Percentiles rank a stretch among this genome's conserved stretches.
phyloP scores from a whole-genome alignment of 1,140 invertebrate species.

The Arion vulgaris region DNA sequence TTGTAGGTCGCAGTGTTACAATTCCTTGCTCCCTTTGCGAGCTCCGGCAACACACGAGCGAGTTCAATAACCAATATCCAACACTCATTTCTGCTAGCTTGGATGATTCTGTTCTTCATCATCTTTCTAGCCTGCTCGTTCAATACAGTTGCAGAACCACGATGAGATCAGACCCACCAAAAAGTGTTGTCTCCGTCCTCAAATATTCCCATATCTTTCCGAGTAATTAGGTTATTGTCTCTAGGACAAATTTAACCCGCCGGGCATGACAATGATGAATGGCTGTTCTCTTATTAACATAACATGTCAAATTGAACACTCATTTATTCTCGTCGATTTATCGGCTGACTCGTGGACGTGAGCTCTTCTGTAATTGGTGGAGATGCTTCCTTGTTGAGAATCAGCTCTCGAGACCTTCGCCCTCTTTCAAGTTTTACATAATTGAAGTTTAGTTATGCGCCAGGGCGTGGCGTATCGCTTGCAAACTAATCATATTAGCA shows the following conservation, averaged over 20 bases:
- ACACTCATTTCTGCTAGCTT: too few species aligned
- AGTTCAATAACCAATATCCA: too few species aligned
- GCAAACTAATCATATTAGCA: slow-evolving; percentile 19
- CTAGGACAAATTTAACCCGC: slow-evolving; percentile 14
- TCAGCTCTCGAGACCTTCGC: background rate
- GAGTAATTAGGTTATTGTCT: slow-evolving; percentile 34
- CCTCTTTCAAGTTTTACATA: slow-evolving; percentile 13
- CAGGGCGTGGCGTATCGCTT: slow-evolving; percentile 1
- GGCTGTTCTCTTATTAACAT: slow-evolving; percentile 30
- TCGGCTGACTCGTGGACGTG: slow-evolving; percentile 11
- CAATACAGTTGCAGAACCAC: background rate
- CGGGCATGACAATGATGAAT: slow-evolving; percentile 27
- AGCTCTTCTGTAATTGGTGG: slow-evolving; percentile 21
- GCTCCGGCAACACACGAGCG: too few species aligned
- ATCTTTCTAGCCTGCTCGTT: too few species aligned
- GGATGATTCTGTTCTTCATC: too few species aligned
- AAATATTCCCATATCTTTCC: slow-evolving; percentile 13
- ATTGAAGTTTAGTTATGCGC: slow-evolving; percentile 19
- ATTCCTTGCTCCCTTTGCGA: too few species aligned
- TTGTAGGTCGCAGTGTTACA: too few species aligned
- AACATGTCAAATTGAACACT: slow-evolving; percentile 36
- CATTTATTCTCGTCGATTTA: slow-evolving; percentile 29
- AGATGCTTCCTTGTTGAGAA: slow-evolving; percentile 1
- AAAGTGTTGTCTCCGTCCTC: background rate
- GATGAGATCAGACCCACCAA: background rate